A percentile compares a stretch with the other conserved stretches of the same genome.
phyloP scores from a whole-genome alignment of 2,113 vertebrate genomes.

The Puntigrus tetrazona region DNA sequence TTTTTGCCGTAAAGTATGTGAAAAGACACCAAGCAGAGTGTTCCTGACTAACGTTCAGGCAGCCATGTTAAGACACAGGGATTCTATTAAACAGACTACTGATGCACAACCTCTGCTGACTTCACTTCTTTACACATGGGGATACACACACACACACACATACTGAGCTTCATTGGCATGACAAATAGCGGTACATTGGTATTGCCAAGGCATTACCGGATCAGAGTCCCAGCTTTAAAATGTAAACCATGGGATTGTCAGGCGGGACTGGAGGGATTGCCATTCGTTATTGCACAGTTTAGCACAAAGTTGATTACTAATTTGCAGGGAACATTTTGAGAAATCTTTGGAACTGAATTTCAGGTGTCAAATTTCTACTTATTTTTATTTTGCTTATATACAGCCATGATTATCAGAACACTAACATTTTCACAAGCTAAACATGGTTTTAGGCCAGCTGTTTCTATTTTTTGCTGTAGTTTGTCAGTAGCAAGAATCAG shows the following conservation, averaged over 20 bases:
- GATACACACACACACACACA: conserved; percentile 37
- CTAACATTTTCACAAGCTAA: too few relatives aligned
- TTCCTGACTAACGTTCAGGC: conserved; percentile 23
- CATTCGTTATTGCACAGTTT: not conserved
- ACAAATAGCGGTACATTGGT: not conserved
- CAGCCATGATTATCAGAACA: too few relatives aligned
- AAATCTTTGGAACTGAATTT: too few relatives aligned
- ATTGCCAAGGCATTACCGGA: conserved; percentile 1
- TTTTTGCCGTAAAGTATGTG: conserved; percentile 1
- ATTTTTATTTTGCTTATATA: too few relatives aligned
- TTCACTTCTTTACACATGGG: conserved; percentile 25
- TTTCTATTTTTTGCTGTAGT: too few relatives aligned
- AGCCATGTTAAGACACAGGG: conserved; percentile 35
- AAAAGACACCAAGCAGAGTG: not conserved
- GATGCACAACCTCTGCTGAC: conserved; percentile 37
- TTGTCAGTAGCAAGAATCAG: too few relatives aligned
- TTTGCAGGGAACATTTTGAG: too few relatives aligned
- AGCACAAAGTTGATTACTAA: too few relatives aligned
- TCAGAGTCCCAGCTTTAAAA: not conserved
- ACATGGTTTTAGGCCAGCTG: too few relatives aligned
- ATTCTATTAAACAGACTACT: conserved; percentile 43
- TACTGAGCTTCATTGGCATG: conserved; percentile 26
- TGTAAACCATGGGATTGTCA: conserved; percentile 1
- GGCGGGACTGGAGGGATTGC: not conserved
- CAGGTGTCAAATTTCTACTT: too few relatives aligned